Conservation (phyloP, 2,113 vertebrate genomes). For the Mellivora capensis region DNA sequence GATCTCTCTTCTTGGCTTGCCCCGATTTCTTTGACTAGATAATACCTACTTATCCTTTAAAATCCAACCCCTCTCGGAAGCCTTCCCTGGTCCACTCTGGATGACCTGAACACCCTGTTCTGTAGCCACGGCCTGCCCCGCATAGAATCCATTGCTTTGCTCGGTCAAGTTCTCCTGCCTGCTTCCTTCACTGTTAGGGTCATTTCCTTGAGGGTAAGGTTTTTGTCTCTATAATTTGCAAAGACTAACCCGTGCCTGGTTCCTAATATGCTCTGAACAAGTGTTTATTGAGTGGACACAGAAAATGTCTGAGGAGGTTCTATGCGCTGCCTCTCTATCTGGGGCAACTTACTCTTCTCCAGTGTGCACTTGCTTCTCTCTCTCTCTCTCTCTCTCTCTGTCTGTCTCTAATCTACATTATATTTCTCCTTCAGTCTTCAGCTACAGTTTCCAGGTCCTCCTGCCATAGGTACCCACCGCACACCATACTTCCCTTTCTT, state of each 20-base stretch:
- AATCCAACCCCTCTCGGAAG: not conserved
- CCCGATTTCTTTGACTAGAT: not conserved
- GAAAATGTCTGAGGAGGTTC: not conserved
- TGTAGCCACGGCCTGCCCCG: no score
- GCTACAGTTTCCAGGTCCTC: not conserved
- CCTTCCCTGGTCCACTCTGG: not conserved
- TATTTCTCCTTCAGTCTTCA: not conserved
- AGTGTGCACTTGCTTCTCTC: not conserved
- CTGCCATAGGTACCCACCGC: fast-evolving
- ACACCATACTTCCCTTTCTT: not conserved
- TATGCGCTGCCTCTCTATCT: not conserved
- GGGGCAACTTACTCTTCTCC: not conserved
- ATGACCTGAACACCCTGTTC: not conserved
- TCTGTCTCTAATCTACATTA: not conserved
- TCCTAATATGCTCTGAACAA: not conserved
- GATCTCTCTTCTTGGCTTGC: not conserved
- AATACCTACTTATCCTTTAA: not conserved
- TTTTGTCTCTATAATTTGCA: not conserved
- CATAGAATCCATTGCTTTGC: not conserved
- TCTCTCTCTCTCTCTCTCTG: not conserved
- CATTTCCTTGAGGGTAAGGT: not conserved
- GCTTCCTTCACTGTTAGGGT: not conserved
- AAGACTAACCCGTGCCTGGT: not conserved
- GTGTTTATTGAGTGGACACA: not conserved
- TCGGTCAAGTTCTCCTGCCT: not conserved